phyloP scores from a whole-genome alignment of 2,888 invertebrate genomes.

The Spilosoma lubricipeda region DNA sequence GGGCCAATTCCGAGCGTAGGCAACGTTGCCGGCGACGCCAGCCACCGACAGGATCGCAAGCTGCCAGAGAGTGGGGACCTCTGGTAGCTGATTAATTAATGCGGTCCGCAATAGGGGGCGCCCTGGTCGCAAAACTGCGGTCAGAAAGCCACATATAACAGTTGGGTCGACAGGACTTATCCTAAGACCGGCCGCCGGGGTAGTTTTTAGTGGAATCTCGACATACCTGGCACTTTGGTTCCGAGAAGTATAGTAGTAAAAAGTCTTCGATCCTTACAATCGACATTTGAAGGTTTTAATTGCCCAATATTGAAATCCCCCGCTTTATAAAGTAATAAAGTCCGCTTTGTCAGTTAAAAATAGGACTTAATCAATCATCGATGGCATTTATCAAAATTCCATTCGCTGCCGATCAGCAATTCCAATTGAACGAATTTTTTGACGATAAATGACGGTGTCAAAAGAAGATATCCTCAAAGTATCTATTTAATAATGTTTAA shows the following conservation, averaged over 20 bases:
- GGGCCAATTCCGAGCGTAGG: too few relatives aligned
- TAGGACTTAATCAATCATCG: constrained; percentile 37
- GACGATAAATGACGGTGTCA: neutral
- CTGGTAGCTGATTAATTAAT: too few relatives aligned
- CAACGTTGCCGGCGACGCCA: too few relatives aligned
- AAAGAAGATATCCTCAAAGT: neutral
- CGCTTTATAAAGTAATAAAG: neutral
- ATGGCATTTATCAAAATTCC: constrained; percentile 39
- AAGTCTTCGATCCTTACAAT: neutral
- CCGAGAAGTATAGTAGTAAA: neutral
- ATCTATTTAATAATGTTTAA: neutral
- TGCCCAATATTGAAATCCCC: constrained; percentile 21
- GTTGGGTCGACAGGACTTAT: too few relatives aligned
- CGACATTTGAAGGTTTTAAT: constrained; percentile 10
- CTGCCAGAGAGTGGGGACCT: too few relatives aligned
- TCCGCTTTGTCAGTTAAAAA: neutral
- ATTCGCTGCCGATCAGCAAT: constrained; percentile 21
- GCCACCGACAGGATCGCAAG: too few relatives aligned
- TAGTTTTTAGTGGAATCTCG: too few relatives aligned
- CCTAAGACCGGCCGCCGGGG: too few relatives aligned
- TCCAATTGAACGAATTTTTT: constrained; percentile 9
- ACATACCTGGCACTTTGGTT: too few relatives aligned
- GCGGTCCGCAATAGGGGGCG: too few relatives aligned
- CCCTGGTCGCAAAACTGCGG: too few relatives aligned
- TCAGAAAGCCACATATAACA: too few relatives aligned